These are phyloP conservation scores for Limnephilus auricula DNA, from an alignment of 2,888 invertebrate species.

Conservation along the genomic window DNA sequence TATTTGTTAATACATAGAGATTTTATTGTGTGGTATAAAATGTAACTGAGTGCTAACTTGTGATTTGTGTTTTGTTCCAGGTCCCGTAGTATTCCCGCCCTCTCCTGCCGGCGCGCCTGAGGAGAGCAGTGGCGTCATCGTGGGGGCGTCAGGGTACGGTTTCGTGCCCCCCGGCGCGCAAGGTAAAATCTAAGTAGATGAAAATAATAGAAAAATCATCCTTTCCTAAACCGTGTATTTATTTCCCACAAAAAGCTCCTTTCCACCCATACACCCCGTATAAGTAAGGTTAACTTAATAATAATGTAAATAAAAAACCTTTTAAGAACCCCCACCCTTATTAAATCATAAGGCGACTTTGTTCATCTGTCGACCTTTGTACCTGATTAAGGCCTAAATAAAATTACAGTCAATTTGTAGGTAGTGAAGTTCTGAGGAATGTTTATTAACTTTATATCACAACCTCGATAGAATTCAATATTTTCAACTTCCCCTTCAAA, in stretches of 20 bases:
- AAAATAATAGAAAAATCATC: slow-evolving; percentile 68
- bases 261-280: background rate
- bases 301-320: slow-evolving; percentile 57
- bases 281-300: slow-evolving; percentile 51
- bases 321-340: slow-evolving; percentile 50
- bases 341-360: slow-evolving; percentile 39
- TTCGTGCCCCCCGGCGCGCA: slow-evolving; percentile 87
- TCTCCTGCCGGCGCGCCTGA: slow-evolving; percentile 82
- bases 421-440: slow-evolving; percentile 4
- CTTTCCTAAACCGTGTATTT: slow-evolving; percentile 44
- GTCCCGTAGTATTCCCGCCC: slow-evolving; percentile 89
- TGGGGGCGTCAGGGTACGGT: slow-evolving; percentile 90
- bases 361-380: slow-evolving; percentile 34
- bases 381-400: slow-evolving; percentile 46
- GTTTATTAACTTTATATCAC: slow-evolving; percentile 8
- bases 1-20: background rate
- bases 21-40: background rate
- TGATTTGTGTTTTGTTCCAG: slow-evolving; percentile 73
- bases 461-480: slow-evolving; percentile 6
- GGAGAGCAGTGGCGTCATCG: slow-evolving; percentile 88
- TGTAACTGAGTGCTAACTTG: background rate
- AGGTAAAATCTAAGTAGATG: slow-evolving; percentile 78
- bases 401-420: slow-evolving; percentile 11
- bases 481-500: background rate
- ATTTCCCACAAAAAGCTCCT: slow-evolving; percentile 31